Conservation (phyloP, 2,888 invertebrate genomes). For the Epirrita christyi region DNA sequence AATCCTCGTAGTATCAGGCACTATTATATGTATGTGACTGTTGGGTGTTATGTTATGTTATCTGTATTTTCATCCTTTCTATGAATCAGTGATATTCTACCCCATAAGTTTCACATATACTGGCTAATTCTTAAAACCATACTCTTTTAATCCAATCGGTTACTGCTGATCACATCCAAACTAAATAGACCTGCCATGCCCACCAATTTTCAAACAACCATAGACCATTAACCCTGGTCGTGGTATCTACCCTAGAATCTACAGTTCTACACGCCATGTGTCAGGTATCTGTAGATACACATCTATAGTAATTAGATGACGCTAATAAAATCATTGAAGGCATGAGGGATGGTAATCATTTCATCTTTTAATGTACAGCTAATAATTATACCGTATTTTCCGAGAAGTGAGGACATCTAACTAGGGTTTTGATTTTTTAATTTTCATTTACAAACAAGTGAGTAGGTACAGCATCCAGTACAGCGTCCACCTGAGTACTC, state of each 20-base stretch:
- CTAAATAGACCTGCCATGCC: neutral
- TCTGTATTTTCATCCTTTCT: too few species aligned
- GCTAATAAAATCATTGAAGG: conserved; percentile 75
- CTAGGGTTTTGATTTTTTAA: neutral
- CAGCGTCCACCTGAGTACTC: too few species aligned
- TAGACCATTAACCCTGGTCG: conserved; percentile 17
- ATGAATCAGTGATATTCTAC: too few species aligned
- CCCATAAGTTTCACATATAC: neutral
- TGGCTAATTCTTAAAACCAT: neutral
- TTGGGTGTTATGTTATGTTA: too few species aligned
- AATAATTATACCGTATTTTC: conserved; percentile 8
- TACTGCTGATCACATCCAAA: neutral
- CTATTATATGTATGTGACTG: too few species aligned
- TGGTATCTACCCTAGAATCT: conserved; percentile 60
- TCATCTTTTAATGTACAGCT: conserved; percentile 40
- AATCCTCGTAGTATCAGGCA: too few species aligned
- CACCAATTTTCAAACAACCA: neutral
- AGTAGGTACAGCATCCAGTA: too few species aligned
- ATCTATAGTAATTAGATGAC: conserved; percentile 80
- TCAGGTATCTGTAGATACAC: conserved; percentile 68
- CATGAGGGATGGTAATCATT: conserved; percentile 52
- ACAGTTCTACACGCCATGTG: conserved; percentile 60
- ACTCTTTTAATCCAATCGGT: neutral
- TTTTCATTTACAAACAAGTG: too few species aligned
- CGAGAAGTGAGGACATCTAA: conserved; percentile 6